These are phyloP conservation scores for Microtus ochrogaster DNA, from an alignment of 2,113 vertebrate species.

Conservation along the genomic window DNA sequence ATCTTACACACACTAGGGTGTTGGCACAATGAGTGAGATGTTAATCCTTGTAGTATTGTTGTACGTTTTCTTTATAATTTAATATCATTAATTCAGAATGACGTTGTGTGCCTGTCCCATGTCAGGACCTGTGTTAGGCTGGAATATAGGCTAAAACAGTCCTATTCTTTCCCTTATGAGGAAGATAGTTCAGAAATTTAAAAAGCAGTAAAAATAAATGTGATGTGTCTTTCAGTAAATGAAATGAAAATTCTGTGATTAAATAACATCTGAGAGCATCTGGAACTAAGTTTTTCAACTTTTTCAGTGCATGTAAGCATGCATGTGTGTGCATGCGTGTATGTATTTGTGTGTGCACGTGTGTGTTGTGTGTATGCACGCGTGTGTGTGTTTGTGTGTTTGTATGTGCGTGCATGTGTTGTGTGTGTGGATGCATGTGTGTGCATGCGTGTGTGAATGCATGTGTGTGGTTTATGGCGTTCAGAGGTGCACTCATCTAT, in stretches of 20 bases:
- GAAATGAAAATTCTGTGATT: background rate
- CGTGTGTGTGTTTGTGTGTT: too few species aligned
- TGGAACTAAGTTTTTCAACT: background rate
- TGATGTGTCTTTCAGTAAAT: background rate
- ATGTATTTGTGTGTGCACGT: background rate
- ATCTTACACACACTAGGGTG: background rate
- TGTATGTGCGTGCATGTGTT: background rate
- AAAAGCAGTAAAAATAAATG: conserved; percentile 17
- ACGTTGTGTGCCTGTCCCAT: background rate
- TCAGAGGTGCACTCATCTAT: background rate
- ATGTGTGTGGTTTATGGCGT: background rate
- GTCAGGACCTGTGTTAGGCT: background rate
- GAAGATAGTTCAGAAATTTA: conserved; percentile 22
- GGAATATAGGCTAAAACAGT: background rate
- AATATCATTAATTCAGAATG: background rate
- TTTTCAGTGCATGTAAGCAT: background rate
- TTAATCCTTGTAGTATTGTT: background rate
- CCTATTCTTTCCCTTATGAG: background rate
- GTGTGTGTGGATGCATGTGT: too few species aligned
- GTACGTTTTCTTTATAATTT: background rate
- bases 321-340: background rate
- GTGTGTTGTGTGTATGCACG: background rate
- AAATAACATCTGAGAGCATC: background rate
- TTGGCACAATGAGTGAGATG: background rate
- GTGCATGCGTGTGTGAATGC: too few species aligned